Evolutionary conservation across 2,113 vertebrate genomes (phyloP).

Genomic region (Boulengerochromis microlepis): DNA sequence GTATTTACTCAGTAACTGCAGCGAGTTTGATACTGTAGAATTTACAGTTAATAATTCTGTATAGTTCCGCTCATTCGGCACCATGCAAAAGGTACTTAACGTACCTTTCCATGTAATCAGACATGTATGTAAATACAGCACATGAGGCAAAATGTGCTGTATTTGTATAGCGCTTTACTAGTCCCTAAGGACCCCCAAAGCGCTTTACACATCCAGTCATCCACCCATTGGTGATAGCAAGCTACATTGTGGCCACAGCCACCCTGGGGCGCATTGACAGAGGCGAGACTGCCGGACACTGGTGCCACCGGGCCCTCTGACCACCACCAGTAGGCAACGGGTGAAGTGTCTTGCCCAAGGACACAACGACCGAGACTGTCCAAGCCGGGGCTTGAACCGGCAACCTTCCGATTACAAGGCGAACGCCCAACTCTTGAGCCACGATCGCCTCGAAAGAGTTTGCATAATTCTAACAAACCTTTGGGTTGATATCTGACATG

Average conservation of each 20-base stretch:
- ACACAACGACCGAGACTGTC: rapidly evolving
- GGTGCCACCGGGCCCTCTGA: not conserved
- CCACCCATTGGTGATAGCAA: not conserved
- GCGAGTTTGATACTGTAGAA: not conserved
- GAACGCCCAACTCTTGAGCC: not conserved
- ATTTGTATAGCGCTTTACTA: not conserved
- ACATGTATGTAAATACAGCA: not conserved
- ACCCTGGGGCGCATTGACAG: too few species aligned
- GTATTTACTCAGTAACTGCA: not conserved
- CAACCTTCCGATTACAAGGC: rapidly evolving
- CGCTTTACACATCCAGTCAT: not conserved
- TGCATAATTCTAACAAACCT: not conserved
- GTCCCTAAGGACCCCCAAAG: not conserved
- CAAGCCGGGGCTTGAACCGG: rapidly evolving
- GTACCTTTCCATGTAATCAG: not conserved
- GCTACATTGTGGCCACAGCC: not conserved
- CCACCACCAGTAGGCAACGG: not conserved
- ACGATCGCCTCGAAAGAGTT: rapidly evolving
- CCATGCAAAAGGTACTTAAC: not conserved
- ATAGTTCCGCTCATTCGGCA: rapidly evolving
- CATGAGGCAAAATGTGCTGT: not conserved
- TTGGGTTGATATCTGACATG: not conserved
- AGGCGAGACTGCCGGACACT: too few species aligned
- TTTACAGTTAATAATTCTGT: not conserved
- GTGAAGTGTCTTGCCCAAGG: not conserved